These are phyloP conservation scores for Euschistus heros DNA, from an alignment of 1,140 invertebrate species.

Conservation along the genomic window DNA sequence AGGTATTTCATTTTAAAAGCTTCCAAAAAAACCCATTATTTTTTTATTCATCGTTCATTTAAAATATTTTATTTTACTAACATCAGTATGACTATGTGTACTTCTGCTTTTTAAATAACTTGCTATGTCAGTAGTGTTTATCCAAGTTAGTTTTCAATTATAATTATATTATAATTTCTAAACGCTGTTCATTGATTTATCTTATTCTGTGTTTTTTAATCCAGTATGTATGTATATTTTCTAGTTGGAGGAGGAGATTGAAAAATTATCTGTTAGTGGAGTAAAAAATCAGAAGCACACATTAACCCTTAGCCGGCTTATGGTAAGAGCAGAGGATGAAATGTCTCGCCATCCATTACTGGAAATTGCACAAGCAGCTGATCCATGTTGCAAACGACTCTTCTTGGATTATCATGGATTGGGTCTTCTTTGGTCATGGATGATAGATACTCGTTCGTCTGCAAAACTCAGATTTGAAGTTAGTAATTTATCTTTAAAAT, in stretches of 20 bases:
- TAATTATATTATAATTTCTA: no score
- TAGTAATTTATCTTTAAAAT: conserved; percentile 24
- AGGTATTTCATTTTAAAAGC: no score
- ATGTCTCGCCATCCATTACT: conserved; percentile 55
- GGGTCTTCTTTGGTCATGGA: conserved; percentile 81
- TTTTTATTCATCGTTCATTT: no score
- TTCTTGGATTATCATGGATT: conserved; percentile 94
- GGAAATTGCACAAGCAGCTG: conserved; percentile 56
- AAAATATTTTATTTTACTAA: no score
- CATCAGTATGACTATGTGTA: no score
- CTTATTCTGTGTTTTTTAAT: neutral
- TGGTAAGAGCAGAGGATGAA: conserved; percentile 79
- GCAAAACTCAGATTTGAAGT: conserved; percentile 44
- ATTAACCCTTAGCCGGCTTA: conserved; percentile 72
- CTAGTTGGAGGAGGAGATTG: conserved; percentile 68
- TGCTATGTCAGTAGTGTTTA: no score
- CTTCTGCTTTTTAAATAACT: no score
- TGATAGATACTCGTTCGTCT: conserved; percentile 52
- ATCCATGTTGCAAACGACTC: conserved; percentile 68
- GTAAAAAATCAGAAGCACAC: conserved; percentile 82
- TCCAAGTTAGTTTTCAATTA: no score
- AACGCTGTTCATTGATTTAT: neutral
- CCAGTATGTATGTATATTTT: conserved; percentile 33
- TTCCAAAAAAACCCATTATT: no score
- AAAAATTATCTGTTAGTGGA: conserved; percentile 56